These are phyloP conservation scores for Cyclargus thomasi DNA, from an alignment of 1,140 invertebrate genomes.

Conservation along the genomic window DNA sequence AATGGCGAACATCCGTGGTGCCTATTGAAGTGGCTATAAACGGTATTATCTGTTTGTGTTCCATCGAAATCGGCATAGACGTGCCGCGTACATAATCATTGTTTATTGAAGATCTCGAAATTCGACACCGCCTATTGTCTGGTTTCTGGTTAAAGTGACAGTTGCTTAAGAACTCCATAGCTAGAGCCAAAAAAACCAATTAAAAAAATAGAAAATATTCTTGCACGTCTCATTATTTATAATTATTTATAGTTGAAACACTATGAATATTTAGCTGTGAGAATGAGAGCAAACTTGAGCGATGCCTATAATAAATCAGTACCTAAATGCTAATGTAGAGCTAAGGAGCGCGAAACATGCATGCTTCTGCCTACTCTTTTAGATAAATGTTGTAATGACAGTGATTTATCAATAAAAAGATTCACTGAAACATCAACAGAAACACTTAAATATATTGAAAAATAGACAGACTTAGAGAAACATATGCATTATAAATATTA, in stretches of 20 bases:
- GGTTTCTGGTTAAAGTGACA: background rate
- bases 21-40: slow-evolving; percentile 49
- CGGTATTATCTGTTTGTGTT: slow-evolving; percentile 41
- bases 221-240: background rate
- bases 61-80: background rate
- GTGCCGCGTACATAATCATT: background rate
- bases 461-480: background rate
- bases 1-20: slow-evolving; percentile 71
- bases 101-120: background rate
- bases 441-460: background rate
- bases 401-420: background rate
- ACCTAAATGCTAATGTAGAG: background rate
- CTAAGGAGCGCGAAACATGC: background rate
- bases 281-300: background rate
- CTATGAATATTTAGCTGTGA: background rate
- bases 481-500: background rate
- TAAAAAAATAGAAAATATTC: background rate
- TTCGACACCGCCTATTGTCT: slow-evolving; percentile 8
- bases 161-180: background rate
- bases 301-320: background rate
- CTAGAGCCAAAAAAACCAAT: background rate
- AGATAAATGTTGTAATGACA: background rate
- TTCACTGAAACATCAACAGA: too few species aligned
- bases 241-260: background rate
- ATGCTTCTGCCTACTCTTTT: background rate